Evolutionary conservation across 2,888 invertebrate genomes (phyloP), one percentile per base, ranked within the genome.

Genomic region (Drosophila paranaensis): DNA sequence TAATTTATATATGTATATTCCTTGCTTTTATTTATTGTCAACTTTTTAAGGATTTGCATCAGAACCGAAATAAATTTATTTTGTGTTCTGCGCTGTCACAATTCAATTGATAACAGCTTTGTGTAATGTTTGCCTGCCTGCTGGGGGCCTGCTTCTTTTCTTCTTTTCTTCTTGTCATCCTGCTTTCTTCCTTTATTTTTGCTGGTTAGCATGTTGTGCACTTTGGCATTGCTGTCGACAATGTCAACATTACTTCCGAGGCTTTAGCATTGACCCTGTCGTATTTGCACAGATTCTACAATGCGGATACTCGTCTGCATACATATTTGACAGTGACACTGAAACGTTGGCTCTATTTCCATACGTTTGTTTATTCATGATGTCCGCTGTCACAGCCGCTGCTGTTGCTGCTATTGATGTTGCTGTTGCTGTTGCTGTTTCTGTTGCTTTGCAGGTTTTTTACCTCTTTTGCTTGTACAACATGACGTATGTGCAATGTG

Each of bases 401-500:
- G 16, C 8, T 20, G 20, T 4, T 37, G 35, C 14, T 37, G 35
- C 16, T 35, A 13, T 3, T 50, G 35, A n/a, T 33, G 2, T 35
- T 53, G 53, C 48, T 51, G 6, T 14, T 27, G 5, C 20, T 54
- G 16, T 20, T 53, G 53, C 48, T 51, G 6, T 14, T 27, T 2
- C 20, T 54, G 16, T 20, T 57, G 57, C 54, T 61, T 53, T 35
- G 14, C 51, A 56, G 43, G 43, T 13, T 16, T 54, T 54, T 54
- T 62, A 61, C 27, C 60, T 61, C 50, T 76, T 74, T 55, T 50
- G 40, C 40, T 16, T 27, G 58, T 65, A 60, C 68, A 60, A 75
- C 79, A 55, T 75, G 81, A 55, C 81, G 77, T 74, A 79, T 85
- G 72, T 58, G 79, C 79, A 79, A 77, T 76, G 46, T 75, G 86